phyloP scores from a whole-genome alignment of 2,888 invertebrate genomes.

The Zaprionus bogoriensis region DNA sequence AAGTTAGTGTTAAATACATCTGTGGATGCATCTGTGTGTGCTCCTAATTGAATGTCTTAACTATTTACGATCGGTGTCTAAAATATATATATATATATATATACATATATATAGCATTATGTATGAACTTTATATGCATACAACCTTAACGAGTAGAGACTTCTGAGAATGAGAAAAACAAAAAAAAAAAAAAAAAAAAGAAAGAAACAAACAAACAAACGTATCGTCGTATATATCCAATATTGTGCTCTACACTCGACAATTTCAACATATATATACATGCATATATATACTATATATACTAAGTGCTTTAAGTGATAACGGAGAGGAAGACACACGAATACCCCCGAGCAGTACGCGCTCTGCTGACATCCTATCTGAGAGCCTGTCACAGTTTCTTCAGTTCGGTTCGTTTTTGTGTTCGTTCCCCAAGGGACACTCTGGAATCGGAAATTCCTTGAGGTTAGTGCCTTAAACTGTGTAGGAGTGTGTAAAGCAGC shows the following conservation, averaged over 20 bases:
- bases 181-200: slow-evolving; percentile 24
- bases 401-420: slow-evolving; percentile 34
- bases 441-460: slow-evolving; percentile 62
- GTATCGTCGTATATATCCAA: slow-evolving; percentile 54
- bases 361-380: neutral
- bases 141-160: slow-evolving; percentile 62
- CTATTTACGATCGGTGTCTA: slow-evolving; percentile 48
- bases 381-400: neutral
- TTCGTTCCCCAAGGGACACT: slow-evolving; percentile 56
- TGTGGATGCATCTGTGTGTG: slow-evolving; percentile 47
- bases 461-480: slow-evolving; percentile 70
- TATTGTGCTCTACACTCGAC: slow-evolving; percentile 12
- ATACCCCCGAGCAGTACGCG: neutral
- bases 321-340: slow-evolving; percentile 8
- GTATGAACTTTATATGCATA: slow-evolving; percentile 35
- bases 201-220: slow-evolving; percentile 18
- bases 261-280: slow-evolving; percentile 29
- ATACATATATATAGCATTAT: slow-evolving; percentile 21
- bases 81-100: slow-evolving; percentile 28
- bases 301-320: slow-evolving; percentile 61
- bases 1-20: slow-evolving; percentile 32
- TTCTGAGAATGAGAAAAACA: slow-evolving; percentile 38
- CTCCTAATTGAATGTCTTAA: slow-evolving; percentile 40
- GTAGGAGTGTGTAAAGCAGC: slow-evolving; percentile 23
- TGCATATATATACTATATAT: too few species aligned